Evolutionary conservation across 1,140 invertebrate species (phyloP).

Genomic region (Lanistes nyassanus): DNA sequence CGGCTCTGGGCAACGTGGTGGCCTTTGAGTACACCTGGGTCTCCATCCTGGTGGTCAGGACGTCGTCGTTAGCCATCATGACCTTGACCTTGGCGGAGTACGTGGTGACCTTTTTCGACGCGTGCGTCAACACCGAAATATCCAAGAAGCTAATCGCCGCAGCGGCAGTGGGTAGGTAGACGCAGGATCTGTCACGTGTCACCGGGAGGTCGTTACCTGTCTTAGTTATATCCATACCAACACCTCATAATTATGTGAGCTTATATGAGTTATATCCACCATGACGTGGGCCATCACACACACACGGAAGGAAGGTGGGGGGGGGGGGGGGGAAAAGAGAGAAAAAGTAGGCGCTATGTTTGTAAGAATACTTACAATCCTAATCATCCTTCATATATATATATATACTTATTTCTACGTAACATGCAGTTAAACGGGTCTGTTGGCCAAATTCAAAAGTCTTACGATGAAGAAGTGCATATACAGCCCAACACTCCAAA

Average conservation of each 20-base stretch:
- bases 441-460: no score
- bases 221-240: background rate
- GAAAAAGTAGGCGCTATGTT: background rate
- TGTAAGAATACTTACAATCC: background rate
- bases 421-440: no score
- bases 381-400: no score
- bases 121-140: slow-evolving; percentile 45
- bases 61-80: slow-evolving; percentile 87
- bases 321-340: background rate
- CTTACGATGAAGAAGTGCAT: no score
- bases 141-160: slow-evolving; percentile 47
- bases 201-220: background rate
- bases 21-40: slow-evolving; percentile 47
- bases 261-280: background rate
- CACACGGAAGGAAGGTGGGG: background rate
- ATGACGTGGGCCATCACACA: background rate
- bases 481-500: no score
- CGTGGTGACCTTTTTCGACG: slow-evolving; percentile 82
- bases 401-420: no score
- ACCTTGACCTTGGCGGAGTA: slow-evolving; percentile 91
- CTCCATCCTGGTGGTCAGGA: slow-evolving; percentile 73
- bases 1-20: slow-evolving; percentile 40
- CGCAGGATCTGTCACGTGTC: background rate
- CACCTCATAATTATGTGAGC: no score
- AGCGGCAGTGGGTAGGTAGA: slow-evolving; percentile 41